Evolutionary conservation across 2,888 invertebrate genomes (phyloP), one percentile per base, ranked within the genome.

Genomic region (Mesorhabditis spiculigera): DNA sequence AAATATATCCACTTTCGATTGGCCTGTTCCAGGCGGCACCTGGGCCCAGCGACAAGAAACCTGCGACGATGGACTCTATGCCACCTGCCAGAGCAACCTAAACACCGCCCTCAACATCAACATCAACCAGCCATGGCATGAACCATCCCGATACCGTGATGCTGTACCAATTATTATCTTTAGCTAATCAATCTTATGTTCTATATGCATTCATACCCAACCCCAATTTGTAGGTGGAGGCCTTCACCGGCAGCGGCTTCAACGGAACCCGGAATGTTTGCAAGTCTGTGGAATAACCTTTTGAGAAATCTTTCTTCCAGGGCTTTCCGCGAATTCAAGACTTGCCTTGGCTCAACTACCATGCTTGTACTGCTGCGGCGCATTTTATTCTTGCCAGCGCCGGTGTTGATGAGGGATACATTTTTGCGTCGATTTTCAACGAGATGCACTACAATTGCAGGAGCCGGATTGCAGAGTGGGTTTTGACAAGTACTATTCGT

Each of bases 401-500:
- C 13, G 41, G n/a, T n/a, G 42, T 63, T 16, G 6, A 44, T n/a
- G 65, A 73, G 8, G 75, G 78, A 63, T 81, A 80, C 75, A 74
- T 75, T 61, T 80, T 76, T 43, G 73, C 77, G 61, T 77, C 77
- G 8, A 72, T 79, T 63, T 81, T 80, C 74, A 80, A 79, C 68
- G 78, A 80, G 69, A 74, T 79, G 73, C 81, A 81, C 73, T 81
- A 76, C 68, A 73, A 76, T 63, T 81, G 81, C 69, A n/a, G 81
- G 81, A 65, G 81, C 76, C 67, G 81, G 81, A 72, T 68, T 79
- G 72, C 77, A 78, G 71, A 75, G 81, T 81, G 67, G 68, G 16
- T 61, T 43, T 41, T 63, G 16, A 43, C 58, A 50, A n/a, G 58
- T 13, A 50, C 58, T 50, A 50, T 50, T 50, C 3, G n/a, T 50